Evolutionary conservation across 1,140 invertebrate genomes (phyloP).

Genomic region (Pararge aegeria): DNA sequence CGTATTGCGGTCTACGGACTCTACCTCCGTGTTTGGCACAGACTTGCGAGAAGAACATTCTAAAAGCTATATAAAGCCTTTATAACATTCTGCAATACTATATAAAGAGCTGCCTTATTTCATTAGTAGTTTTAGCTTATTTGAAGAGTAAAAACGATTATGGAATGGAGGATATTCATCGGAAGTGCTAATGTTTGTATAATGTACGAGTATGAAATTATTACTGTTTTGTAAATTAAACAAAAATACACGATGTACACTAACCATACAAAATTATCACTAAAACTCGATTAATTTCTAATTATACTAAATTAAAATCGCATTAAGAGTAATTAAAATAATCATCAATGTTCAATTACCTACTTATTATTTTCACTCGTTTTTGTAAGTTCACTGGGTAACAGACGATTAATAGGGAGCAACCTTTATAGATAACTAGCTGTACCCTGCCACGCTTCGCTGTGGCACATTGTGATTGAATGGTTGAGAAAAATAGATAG

Average conservation of each 20-base stretch:
- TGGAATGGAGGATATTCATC: not conserved
- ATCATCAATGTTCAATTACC: too few relatives aligned
- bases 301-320: too few relatives aligned
- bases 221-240: not conserved
- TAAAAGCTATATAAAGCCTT: slow-evolving; percentile 20
- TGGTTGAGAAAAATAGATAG: too few relatives aligned
- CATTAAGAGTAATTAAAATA: too few relatives aligned
- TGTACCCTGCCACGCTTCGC: too few relatives aligned
- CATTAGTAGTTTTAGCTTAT: slow-evolving; percentile 12
- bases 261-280: too few relatives aligned
- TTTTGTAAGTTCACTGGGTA: too few relatives aligned
- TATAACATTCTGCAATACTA: slow-evolving; percentile 23
- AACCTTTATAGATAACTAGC: too few relatives aligned
- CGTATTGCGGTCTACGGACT: slow-evolving; percentile 10
- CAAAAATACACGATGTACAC: not conserved
- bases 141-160: slow-evolving; percentile 13
- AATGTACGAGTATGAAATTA: not conserved
- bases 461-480: too few relatives aligned
- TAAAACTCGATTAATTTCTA: too few relatives aligned
- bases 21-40: slow-evolving; percentile 13
- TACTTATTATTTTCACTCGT: too few relatives aligned
- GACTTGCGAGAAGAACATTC: slow-evolving; percentile 18
- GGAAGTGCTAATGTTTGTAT: not conserved
- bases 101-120: slow-evolving; percentile 14
- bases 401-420: too few relatives aligned